phyloP scores from a whole-genome alignment of 2,113 vertebrate genomes.

The Oenanthe oenanthe region DNA sequence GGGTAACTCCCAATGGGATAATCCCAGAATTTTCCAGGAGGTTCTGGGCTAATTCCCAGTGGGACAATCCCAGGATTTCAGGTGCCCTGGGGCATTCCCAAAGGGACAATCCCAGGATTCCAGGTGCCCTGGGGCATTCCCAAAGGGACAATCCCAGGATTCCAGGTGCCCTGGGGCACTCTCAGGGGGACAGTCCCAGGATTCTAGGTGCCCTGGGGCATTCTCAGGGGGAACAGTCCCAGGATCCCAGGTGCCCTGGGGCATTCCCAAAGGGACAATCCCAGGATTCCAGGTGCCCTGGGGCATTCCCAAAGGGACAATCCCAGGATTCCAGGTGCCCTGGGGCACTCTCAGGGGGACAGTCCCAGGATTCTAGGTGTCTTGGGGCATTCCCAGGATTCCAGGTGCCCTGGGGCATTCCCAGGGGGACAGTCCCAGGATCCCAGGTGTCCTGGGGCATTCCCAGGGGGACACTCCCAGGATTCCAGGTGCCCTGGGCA shows the following conservation, averaged over 20 bases:
- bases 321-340: background rate
- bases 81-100: background rate
- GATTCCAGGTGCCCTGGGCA: too few species aligned
- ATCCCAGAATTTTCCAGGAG: background rate
- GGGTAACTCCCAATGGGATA: background rate
- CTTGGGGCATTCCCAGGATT: background rate
- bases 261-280: background rate
- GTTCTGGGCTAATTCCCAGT: background rate
- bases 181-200: background rate
- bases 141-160: background rate
- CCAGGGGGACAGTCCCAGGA: too few species aligned
- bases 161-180: background rate
- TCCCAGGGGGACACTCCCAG: too few species aligned
- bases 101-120: background rate
- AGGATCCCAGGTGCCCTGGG: too few species aligned
- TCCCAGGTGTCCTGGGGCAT: background rate
- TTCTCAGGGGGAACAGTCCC: too few species aligned
- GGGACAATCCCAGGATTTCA: background rate
- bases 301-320: background rate
- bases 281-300: too few species aligned
- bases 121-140: too few species aligned
- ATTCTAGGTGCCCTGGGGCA: background rate
- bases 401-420: background rate
- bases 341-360: background rate
- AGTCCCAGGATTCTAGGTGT: background rate